A percentile compares a stretch with the other conserved stretches of the same genome.
Evolutionary conservation across 2,797 vertebrate species (phyloP).

Genomic region (Micromesistius poutassou): DNA sequence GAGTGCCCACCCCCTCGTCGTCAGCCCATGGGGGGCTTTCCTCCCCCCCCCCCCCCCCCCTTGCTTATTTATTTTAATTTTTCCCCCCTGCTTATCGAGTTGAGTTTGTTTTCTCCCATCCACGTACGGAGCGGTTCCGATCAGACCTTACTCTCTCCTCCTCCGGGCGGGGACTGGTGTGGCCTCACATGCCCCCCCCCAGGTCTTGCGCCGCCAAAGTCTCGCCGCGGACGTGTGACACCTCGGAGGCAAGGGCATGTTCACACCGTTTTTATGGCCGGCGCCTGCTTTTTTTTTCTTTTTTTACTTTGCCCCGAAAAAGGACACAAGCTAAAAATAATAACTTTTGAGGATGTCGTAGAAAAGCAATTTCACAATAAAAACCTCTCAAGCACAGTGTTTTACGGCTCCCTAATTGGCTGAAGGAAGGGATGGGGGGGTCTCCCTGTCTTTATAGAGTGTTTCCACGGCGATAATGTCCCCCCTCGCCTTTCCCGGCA

Average conservation of each 20-base stretch:
- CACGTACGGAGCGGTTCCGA: constrained; percentile 51
- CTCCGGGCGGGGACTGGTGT: constrained; percentile 47
- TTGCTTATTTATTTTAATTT: background rate
- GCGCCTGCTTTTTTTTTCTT: background rate
- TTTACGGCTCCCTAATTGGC: constrained; percentile 26
- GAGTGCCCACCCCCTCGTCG: constrained; percentile 54
- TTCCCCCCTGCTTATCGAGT: background rate
- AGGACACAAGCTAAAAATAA: constrained; percentile 63
- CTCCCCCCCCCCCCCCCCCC: too few species aligned
- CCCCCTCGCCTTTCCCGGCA: too few species aligned
- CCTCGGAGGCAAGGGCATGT: constrained; percentile 47
- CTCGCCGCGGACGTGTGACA: constrained; percentile 54
- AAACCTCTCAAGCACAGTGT: constrained; percentile 41
- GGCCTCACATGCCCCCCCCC: constrained; percentile 51
- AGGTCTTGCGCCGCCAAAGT: constrained; percentile 53
- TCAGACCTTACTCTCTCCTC: constrained; percentile 55
- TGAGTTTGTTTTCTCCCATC: background rate
- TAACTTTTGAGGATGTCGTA: constrained; percentile 11
- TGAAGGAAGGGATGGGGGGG: too few species aligned
- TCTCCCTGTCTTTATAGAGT: too few species aligned
- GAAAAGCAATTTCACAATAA: constrained; percentile 51
- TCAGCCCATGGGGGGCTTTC: constrained; percentile 41
- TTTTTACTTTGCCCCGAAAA: background rate
- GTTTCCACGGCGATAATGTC: too few species aligned
- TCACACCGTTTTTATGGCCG: background rate